Evolutionary conservation across 2,113 vertebrate species (phyloP), one percentile per base, ranked within the genome.

Genomic region (Saguinus imperator): DNA sequence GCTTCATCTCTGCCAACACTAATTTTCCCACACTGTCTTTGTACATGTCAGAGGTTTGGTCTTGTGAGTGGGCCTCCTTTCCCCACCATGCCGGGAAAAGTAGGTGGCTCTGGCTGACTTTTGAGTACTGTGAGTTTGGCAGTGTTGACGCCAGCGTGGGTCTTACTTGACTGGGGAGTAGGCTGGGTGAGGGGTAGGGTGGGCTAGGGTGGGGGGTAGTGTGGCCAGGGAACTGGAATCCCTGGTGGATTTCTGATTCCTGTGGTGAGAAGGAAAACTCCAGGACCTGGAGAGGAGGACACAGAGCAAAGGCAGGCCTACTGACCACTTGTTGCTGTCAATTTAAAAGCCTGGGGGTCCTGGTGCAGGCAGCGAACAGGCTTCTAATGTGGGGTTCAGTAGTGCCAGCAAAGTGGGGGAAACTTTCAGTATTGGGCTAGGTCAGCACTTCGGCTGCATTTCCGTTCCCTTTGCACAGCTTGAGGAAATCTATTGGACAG

Each of bases 11-110:
- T 84, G 18, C 92, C 96, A 55, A 52, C 70, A 66, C 97, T 96
- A 95, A 89, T 73, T 97, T 87, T 94, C 97, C 94, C 14, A 6
- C 86, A 94, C 84, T 70, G 18, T 97, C 97, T 97, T 81, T 95
- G 97, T 97, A 83, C 97, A 98, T 98, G 98, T 98, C 98, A 97
- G 93, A 89, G 93, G 94, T 80, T 92, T 72, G 89, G 79, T 96
- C 90, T 97, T 61, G 81, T 68, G 91, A 72, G 50, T 37, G 87
- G 66, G 72, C 45, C 8, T 90, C 80, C 50, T 76, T 73, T 73
- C 10, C 45, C 50, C 29, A 66, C 61, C 79, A n/a, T 77, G 57
- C 91, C 32, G 20, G 90, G 88, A 25, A 66, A 89, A 25, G 43
- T 89, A 57, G n/a, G 58, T 43, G 93, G 52, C 68, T 73, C 1